Evolutionary conservation across 2,888 invertebrate genomes (phyloP).

Genomic region (Megamerina dolium): DNA sequence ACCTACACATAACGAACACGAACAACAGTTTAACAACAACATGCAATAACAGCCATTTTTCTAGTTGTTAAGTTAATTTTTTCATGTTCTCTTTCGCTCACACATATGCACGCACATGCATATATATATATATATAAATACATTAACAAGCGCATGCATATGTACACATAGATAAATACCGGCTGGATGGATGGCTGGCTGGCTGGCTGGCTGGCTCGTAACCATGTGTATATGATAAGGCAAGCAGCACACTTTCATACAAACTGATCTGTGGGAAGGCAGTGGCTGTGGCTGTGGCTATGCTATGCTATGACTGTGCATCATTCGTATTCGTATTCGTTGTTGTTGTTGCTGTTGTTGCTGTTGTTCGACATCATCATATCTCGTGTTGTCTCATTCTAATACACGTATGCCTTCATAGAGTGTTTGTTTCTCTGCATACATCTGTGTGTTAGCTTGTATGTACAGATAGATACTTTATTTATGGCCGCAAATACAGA

Average conservation of each 20-base stretch:
- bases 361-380: not conserved
- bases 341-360: slow-evolving; percentile 9
- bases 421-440: no score
- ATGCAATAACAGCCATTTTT: slow-evolving; percentile 48
- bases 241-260: no score
- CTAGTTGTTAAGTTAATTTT: slow-evolving; percentile 49
- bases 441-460: no score
- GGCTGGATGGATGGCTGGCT: no score
- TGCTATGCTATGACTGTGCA: no score
- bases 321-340: no score
- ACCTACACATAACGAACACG: no score
- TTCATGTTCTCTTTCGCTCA: slow-evolving; percentile 39
- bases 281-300: no score
- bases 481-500: slow-evolving; percentile 32
- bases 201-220: no score
- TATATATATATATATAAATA: not conserved
- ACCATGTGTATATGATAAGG: no score
- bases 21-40: slow-evolving; percentile 33
- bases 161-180: no score
- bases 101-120: slow-evolving; percentile 28
- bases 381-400: slow-evolving; percentile 24
- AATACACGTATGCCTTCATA: slow-evolving; percentile 8
- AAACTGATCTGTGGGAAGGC: no score
- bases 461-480: slow-evolving; percentile 39
- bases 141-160: not conserved